Evolutionary conservation across 2,797 vertebrate species (phyloP).

Genomic region (Chaetophractus vellerosus): DNA sequence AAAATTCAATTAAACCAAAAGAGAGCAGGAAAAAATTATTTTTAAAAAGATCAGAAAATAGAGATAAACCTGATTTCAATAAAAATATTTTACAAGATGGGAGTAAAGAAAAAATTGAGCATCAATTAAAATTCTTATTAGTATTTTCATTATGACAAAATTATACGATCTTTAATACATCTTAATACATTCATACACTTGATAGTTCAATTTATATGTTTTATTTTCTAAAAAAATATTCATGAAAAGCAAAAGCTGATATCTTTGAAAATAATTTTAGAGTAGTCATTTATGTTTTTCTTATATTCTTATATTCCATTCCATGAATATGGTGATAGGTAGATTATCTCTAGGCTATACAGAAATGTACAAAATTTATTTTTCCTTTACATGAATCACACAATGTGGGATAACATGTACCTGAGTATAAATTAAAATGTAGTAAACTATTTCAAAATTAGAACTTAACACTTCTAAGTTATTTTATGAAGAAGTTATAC

Average conservation of each 20-base stretch:
- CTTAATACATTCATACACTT: not conserved
- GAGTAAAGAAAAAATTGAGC: not conserved
- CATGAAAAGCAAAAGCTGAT: not conserved
- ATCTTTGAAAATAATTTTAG: constrained; percentile 14
- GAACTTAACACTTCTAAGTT: not conserved
- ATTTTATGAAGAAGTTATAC: not conserved
- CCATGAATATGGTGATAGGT: not conserved
- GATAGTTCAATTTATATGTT: not conserved
- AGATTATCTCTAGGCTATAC: not conserved
- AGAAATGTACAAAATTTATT: not conserved
- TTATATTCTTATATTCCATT: not conserved
- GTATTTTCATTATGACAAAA: not conserved
- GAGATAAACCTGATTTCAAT: not conserved
- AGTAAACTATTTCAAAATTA: not conserved
- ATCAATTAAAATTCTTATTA: not conserved
- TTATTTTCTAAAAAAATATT: not conserved
- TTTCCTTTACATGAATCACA: not conserved
- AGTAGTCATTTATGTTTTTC: not conserved
- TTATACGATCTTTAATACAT: not conserved
- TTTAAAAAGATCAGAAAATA: not conserved
- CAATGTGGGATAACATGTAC: not conserved
- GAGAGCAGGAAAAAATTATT: not conserved
- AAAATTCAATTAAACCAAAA: not conserved
- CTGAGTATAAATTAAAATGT: not conserved
- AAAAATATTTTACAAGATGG: not conserved